phyloP scores from a whole-genome alignment of 2,113 vertebrate species.

The Charina bottae region DNA sequence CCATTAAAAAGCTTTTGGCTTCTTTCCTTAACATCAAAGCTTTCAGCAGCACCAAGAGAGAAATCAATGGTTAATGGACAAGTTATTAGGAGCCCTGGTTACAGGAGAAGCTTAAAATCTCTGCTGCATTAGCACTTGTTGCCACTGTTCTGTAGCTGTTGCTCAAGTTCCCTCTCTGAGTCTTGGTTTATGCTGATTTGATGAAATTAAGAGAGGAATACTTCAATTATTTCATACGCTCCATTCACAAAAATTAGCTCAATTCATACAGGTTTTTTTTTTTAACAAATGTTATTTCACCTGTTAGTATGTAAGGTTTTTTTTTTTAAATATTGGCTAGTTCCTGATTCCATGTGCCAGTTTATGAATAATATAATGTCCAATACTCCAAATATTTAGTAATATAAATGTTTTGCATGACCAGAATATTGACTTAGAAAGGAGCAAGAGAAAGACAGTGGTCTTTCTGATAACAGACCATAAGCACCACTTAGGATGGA shows the following conservation, averaged over 20 bases:
- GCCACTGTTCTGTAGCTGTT: background rate
- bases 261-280: background rate
- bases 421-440: constrained; percentile 45
- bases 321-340: constrained; percentile 53
- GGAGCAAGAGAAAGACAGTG: background rate
- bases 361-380: constrained; percentile 52
- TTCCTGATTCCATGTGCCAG: constrained; percentile 37
- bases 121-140: background rate
- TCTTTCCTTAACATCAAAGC: no score
- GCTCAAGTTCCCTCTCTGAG: background rate
- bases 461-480: constrained; percentile 51
- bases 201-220: background rate
- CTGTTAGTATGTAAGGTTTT: constrained; percentile 55
- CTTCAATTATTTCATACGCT: constrained; percentile 41
- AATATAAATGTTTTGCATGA: constrained; percentile 61
- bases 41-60: background rate
- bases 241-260: constrained; percentile 20
- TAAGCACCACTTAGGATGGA: background rate
- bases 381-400: constrained; percentile 52
- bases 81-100: background rate
- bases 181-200: background rate
- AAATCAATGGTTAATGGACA: background rate
- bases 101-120: no score
- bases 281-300: constrained; percentile 60
- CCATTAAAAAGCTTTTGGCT: no score